Evolutionary conservation across 1,140 invertebrate species (phyloP), one percentile per base, ranked within the genome.

Genomic region (Diorhabda sublineata): DNA sequence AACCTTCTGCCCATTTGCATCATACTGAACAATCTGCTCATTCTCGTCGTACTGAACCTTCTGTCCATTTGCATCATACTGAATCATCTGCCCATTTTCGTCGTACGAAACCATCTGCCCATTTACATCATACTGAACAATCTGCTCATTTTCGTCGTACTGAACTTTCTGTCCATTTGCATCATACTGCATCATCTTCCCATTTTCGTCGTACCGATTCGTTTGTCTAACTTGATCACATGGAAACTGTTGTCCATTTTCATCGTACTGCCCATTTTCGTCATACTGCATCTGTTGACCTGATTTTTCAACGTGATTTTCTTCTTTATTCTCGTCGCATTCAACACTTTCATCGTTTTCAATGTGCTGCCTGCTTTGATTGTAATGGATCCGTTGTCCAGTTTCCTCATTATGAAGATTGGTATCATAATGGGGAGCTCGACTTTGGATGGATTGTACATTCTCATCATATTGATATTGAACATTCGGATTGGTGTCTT

Each of bases 221-320:
- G 3, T 6, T 60, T 60, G 58, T 2, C 58, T 6, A 11, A n/a
- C 2, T 9, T 60, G 8, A 42, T 60, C 11, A 5, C 26, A 60
- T 26, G 2, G 58, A 60, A 58, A 26, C 7, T 11, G 42, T 58
- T 72, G 72, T 11, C 68, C 71, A 58, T 71, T 66, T 66, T 71
- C 59, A 60, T 73, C 69, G 45, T 74, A 73, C 58, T 74, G 74
- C 2, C 72, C 75, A 45, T 71, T 72, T 66, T 77, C 70, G 58
- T 77, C 76, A 47, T 78, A 78, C 63, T 71, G 66, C 45, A 61
- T 61, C 45, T 72, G 66, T 5, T 67, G 26, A 8, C 67, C 64
- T 43, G 67, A 70, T 58, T 67, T 56, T 66, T 68, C 4, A 57
- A 67, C 41, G 26, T 11, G 61, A 59, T 69, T 60, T 1, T 61